Evolutionary conservation across 2,797 vertebrate species (phyloP).

Genomic region (Orientallactaga sibirica): DNA sequence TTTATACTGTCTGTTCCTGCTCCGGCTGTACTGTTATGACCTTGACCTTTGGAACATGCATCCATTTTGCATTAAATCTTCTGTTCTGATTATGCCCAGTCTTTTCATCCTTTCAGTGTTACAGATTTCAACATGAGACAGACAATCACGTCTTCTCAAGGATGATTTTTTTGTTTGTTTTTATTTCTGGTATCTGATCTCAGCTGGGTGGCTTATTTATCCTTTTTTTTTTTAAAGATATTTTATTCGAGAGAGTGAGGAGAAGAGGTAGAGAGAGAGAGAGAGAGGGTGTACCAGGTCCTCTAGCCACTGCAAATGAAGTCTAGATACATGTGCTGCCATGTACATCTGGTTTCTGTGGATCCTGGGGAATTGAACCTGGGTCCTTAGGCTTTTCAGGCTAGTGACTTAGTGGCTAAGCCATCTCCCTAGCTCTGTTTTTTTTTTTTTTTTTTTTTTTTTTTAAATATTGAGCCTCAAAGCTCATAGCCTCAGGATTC

Average conservation of each 20-base stretch:
- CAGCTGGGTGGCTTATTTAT: background rate
- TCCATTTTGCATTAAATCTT: background rate
- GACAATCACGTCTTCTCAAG: background rate
- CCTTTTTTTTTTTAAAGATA: no score
- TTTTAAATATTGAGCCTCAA: background rate
- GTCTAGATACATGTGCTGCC: no score
- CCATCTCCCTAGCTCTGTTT: no score
- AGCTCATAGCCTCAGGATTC: background rate
- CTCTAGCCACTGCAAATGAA: no score
- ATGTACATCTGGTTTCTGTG: no score
- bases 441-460: background rate
- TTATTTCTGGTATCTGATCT: conserved; percentile 2
- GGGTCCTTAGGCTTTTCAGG: no score
- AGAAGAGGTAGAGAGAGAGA: no score
- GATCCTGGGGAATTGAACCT: no score
- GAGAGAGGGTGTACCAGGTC: no score
- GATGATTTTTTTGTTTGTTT: background rate
- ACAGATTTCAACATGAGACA: background rate
- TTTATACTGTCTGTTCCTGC: background rate
- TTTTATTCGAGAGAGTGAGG: no score
- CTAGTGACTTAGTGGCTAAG: no score
- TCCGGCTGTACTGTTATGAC: background rate
- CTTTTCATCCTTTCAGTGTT: background rate
- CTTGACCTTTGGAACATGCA: background rate
- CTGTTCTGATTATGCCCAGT: background rate